phyloP scores from a whole-genome alignment of 1,140 invertebrate genomes.

The Anagrus nilaparvatae region DNA sequence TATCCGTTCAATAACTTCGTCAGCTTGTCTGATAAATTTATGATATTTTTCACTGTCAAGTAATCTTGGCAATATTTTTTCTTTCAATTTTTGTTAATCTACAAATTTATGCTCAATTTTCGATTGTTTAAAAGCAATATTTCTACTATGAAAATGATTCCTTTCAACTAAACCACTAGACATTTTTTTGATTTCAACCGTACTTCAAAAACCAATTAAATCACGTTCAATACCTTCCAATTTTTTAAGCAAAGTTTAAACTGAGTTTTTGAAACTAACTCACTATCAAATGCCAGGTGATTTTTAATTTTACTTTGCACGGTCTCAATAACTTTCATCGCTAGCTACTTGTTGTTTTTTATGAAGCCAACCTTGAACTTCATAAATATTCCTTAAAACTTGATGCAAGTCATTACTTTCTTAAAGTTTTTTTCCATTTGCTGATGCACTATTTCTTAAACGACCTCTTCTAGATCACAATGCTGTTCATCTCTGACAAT shows the following conservation, averaged over 20 bases:
- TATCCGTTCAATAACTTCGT: slow-evolving; percentile 85
- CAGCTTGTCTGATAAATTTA: slow-evolving; percentile 74
- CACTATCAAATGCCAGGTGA: slow-evolving; percentile 90
- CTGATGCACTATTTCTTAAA: slow-evolving; percentile 42
- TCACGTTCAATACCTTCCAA: slow-evolving; percentile 74
- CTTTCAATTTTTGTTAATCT: slow-evolving; percentile 60
- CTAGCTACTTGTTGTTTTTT: slow-evolving; percentile 87
- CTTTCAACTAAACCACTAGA: slow-evolving; percentile 57
- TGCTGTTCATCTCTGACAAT: slow-evolving; percentile 47
- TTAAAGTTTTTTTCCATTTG: slow-evolving; percentile 55
- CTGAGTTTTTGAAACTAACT: slow-evolving; percentile 82
- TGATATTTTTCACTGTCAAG: slow-evolving; percentile 64
- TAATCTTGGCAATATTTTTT: slow-evolving; percentile 59
- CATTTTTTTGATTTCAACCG: slow-evolving; percentile 54
- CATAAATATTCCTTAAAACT: slow-evolving; percentile 78
- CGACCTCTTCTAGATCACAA: slow-evolving; percentile 54
- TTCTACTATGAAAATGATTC: slow-evolving; percentile 69
- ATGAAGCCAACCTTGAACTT: slow-evolving; percentile 84
- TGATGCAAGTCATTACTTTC: slow-evolving; percentile 76
- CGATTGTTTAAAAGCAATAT: slow-evolving; percentile 57
- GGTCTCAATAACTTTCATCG: slow-evolving; percentile 87
- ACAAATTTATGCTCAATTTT: slow-evolving; percentile 58
- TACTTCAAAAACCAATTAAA: slow-evolving; percentile 58
- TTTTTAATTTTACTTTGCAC: slow-evolving; percentile 95
- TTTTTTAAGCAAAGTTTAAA: slow-evolving; percentile 67